A percentile compares a stretch with the other conserved stretches of the same genome.
Evolutionary conservation across 1,140 invertebrate species (phyloP).

Genomic region (Aphelinus atriplicis): DNA sequence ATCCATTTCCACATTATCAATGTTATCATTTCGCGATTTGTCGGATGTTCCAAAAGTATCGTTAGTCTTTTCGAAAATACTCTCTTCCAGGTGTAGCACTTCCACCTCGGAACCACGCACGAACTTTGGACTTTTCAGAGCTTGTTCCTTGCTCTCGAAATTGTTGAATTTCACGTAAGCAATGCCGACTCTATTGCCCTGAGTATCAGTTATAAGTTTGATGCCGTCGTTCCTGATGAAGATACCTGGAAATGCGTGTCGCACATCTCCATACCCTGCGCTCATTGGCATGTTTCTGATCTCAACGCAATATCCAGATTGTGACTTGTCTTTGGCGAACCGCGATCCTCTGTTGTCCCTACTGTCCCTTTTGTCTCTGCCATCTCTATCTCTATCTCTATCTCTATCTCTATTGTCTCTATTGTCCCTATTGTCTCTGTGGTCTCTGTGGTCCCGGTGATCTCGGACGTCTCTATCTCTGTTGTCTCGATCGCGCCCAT

Average conservation of each 20-base stretch:
- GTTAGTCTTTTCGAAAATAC: constrained; percentile 72
- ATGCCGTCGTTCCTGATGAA: constrained; percentile 85
- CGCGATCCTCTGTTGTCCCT: constrained; percentile 34
- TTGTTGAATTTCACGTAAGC: constrained; percentile 82
- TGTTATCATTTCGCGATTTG: constrained; percentile 55
- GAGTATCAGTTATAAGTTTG: constrained; percentile 84
- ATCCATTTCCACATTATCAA: constrained; percentile 48
- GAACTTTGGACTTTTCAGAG: constrained; percentile 66
- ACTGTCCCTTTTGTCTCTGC: constrained; percentile 11
- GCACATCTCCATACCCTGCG: constrained; percentile 80
- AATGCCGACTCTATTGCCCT: constrained; percentile 81
- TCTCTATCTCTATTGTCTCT: constrained; percentile 34
- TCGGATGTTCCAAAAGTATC: constrained; percentile 69
- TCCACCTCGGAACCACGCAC: constrained; percentile 70
- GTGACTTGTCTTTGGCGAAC: constrained; percentile 45
- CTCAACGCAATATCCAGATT: constrained; percentile 72
- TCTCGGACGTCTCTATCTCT: neutral
- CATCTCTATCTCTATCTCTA: neutral
- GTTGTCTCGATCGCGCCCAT: neutral
- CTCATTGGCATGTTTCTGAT: constrained; percentile 75
- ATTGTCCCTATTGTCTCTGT: constrained; percentile 25
- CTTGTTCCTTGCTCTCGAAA: constrained; percentile 74
- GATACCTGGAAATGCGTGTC: constrained; percentile 81
- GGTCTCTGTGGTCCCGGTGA: neutral
- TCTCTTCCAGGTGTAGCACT: constrained; percentile 72